These are phyloP conservation scores for Eueides isabella DNA, from an alignment of 1,140 invertebrate species.

Conservation along the genomic window DNA sequence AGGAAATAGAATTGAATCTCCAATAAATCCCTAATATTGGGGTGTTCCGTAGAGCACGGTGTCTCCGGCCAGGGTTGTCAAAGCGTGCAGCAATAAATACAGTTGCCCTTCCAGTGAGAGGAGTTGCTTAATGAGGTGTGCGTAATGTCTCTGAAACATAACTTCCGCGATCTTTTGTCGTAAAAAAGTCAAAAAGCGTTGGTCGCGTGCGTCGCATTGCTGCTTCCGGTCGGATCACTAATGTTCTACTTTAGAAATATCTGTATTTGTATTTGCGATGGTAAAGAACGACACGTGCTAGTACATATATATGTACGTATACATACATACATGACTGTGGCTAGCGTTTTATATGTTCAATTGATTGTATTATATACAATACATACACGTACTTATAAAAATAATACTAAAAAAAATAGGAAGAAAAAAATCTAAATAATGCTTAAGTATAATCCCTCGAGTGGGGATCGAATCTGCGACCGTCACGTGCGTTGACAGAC, in stretches of 20 bases:
- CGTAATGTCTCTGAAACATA: constrained; percentile 66
- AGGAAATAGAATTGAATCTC: not conserved
- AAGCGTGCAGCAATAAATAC: constrained; percentile 69
- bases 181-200: constrained; percentile 57
- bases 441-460: too few relatives aligned
- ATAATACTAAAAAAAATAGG: too few relatives aligned
- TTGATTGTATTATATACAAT: too few relatives aligned
- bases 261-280: not conserved
- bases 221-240: constrained; percentile 50
- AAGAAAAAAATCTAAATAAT: too few relatives aligned
- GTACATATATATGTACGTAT: too few relatives aligned
- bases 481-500: too few relatives aligned
- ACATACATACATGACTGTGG: too few relatives aligned
- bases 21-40: not conserved
- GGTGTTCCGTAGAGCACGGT: constrained; percentile 39
- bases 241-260: constrained; percentile 54
- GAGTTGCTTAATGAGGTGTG: constrained; percentile 73
- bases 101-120: constrained; percentile 58
- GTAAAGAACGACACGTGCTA: too few relatives aligned
- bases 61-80: constrained; percentile 62
- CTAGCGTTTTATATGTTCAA: too few relatives aligned
- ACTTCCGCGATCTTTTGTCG: constrained; percentile 73
- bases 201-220: constrained; percentile 38
- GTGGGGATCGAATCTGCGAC: too few relatives aligned
- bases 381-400: too few relatives aligned